Evolutionary conservation across 2,888 invertebrate genomes (phyloP).

Genomic region (Rhyacophila evoluta): DNA sequence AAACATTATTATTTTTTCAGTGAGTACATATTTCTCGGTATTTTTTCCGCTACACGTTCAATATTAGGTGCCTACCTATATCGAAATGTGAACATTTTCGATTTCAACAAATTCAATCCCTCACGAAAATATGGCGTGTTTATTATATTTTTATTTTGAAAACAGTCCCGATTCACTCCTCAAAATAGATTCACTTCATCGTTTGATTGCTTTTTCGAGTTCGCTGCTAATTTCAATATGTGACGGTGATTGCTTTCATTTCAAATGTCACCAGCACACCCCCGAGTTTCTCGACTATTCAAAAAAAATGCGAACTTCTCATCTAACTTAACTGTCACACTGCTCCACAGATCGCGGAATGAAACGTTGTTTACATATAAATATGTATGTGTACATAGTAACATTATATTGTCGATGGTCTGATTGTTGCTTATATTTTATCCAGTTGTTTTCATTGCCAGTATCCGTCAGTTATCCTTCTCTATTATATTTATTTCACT

Average conservation of each 20-base stretch:
- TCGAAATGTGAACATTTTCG: neutral
- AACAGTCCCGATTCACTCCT: neutral
- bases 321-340: neutral
- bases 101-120: neutral
- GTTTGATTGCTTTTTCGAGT: conserved; percentile 17
- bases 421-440: too few species aligned
- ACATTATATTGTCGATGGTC: too few species aligned
- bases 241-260: conserved; percentile 15
- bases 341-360: too few species aligned
- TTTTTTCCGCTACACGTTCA: too few species aligned
- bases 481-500: too few species aligned
- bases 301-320: neutral
- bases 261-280: neutral
- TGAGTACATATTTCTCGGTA: too few species aligned
- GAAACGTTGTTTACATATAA: too few species aligned
- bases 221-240: conserved; percentile 19
- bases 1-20: too few species aligned
- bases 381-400: too few species aligned
- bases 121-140: neutral
- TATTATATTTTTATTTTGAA: conserved; percentile 1
- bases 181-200: conserved; percentile 11
- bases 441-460: too few species aligned
- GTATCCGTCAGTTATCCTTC: too few species aligned
- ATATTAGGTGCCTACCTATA: too few species aligned
- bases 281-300: conserved; percentile 8